Evolutionary conservation across 2,888 invertebrate species (phyloP).

Genomic region (Tetranychus truncatus): DNA sequence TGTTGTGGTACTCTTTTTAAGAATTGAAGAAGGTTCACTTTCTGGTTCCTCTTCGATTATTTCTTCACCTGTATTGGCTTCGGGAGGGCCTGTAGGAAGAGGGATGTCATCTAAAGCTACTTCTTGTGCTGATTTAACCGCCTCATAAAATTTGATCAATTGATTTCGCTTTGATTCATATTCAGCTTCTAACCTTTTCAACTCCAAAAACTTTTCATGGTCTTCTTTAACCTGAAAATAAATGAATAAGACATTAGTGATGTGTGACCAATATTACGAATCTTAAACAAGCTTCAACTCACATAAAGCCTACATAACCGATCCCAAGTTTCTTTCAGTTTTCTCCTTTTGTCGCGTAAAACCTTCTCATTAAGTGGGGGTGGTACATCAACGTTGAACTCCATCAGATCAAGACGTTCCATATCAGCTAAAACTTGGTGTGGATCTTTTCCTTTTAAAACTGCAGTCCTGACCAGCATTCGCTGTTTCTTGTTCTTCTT

Average conservation of each 20-base stretch:
- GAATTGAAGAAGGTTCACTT: constrained; percentile 35
- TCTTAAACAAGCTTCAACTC: constrained; percentile 27
- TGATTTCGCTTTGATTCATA: constrained; percentile 73
- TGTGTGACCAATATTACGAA: constrained; percentile 11
- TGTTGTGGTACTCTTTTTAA: constrained; percentile 45
- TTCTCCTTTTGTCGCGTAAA: constrained; percentile 82
- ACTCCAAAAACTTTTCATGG: constrained; percentile 73
- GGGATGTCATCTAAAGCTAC: constrained; percentile 89
- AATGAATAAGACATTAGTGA: constrained; percentile 15
- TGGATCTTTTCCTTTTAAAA: constrained; percentile 93
- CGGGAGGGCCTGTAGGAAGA: constrained; percentile 42
- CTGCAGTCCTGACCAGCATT: constrained; percentile 84
- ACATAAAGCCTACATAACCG: constrained; percentile 86
- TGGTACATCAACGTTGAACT: constrained; percentile 81
- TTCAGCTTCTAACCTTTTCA: constrained; percentile 73
- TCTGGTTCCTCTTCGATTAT: neutral
- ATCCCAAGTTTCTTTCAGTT: constrained; percentile 81
- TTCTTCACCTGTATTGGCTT: neutral
- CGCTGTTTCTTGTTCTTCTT: constrained; percentile 94
- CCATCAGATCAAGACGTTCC: constrained; percentile 96
- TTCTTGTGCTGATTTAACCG: constrained; percentile 82
- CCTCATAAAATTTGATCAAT: constrained; percentile 77
- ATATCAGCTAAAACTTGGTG: constrained; percentile 80
- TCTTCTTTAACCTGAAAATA: constrained; percentile 51
- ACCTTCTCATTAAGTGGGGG: constrained; percentile 91